phyloP scores from a whole-genome alignment of 2,113 vertebrate genomes.

The Nesoenas mayeri region DNA sequence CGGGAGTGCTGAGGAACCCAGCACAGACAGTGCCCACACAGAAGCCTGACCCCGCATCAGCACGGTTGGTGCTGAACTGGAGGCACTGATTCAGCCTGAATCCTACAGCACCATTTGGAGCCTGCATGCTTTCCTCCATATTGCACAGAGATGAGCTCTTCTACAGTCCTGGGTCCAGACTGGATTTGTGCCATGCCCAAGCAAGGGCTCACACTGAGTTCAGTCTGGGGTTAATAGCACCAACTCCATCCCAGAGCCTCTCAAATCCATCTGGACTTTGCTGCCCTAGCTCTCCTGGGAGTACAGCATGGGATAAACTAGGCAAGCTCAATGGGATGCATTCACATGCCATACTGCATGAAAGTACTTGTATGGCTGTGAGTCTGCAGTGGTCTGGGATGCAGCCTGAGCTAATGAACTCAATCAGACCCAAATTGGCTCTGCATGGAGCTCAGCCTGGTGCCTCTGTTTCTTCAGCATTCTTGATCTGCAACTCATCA shows the following conservation, averaged over 20 bases:
- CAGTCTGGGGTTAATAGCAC: neutral
- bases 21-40: neutral
- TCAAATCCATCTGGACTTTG: neutral
- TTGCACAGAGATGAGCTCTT: neutral
- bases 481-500: neutral
- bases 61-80: rapidly evolving
- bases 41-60: neutral
- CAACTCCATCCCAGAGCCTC: neutral
- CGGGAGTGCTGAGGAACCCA: neutral
- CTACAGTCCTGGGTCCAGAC: neutral
- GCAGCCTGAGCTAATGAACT: neutral
- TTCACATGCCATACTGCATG: neutral
- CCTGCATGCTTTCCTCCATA: neutral
- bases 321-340: neutral
- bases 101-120: neutral
- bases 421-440: neutral
- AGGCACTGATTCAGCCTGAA: neutral
- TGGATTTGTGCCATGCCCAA: neutral
- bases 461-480: neutral
- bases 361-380: neutral
- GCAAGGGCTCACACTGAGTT: neutral
- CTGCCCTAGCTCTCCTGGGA: neutral
- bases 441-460: neutral
- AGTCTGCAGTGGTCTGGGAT: neutral
- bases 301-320: neutral